A percentile compares a stretch with the other conserved stretches of the same genome.
Conservation (phyloP, 2,888 invertebrate species). For the Megaustenia siamemsis region DNA sequence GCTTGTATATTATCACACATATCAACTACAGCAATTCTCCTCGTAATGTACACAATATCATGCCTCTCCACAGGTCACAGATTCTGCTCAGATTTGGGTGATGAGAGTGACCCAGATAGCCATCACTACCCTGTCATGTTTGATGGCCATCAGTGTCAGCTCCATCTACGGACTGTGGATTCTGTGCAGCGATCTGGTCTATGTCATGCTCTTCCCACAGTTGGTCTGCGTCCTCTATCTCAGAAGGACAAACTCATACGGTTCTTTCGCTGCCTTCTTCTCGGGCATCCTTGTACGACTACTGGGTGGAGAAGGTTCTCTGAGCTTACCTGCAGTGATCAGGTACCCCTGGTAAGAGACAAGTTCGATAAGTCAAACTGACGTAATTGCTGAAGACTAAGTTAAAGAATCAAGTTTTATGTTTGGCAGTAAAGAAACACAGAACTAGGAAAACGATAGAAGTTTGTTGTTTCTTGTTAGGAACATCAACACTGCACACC, state of each 20-base stretch:
- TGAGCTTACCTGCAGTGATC: slow-evolving; percentile 45
- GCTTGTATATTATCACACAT: no score
- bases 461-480: no score
- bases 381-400: neutral
- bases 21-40: no score
- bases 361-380: no score
- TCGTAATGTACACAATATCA: no score
- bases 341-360: slow-evolving; percentile 49
- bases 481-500: no score
- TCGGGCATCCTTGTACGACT: slow-evolving; percentile 62
- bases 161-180: slow-evolving; percentile 99
- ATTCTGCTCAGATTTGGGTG: slow-evolving; percentile 92
- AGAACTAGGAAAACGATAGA: no score
- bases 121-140: slow-evolving; percentile 89
- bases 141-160: slow-evolving; percentile 97
- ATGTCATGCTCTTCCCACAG: slow-evolving; percentile 98
- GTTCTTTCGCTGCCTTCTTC: slow-evolving; percentile 85
- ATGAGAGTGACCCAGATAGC: slow-evolving; percentile 90
- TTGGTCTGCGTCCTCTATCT: slow-evolving; percentile 98
- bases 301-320: slow-evolving; percentile 48
- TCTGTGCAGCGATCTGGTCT: slow-evolving; percentile 98
- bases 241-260: slow-evolving; percentile 96
- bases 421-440: no score
- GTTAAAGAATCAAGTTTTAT: no score
- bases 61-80: slow-evolving; percentile 86